Conservation (phyloP, 2,113 vertebrate genomes). For the Gracilinanus agilis region DNA sequence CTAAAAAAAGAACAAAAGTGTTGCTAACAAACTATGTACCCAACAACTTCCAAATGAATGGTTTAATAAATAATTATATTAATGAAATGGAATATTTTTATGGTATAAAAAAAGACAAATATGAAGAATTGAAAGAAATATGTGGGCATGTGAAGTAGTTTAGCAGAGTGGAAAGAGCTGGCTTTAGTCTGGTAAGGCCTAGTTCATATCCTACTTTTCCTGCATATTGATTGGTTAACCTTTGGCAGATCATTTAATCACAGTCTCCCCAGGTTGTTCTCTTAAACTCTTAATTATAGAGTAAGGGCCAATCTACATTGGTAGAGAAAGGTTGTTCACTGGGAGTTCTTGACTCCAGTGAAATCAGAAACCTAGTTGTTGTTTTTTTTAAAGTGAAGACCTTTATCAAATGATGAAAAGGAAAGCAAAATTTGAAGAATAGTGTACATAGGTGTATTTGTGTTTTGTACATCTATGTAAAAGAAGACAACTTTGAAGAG, state of each 20-base stretch:
- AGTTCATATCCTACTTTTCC: not conserved
- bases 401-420: no score
- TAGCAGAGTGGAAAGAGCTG: not conserved
- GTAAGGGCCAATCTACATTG: no score
- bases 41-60: not conserved
- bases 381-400: no score
- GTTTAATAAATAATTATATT: not conserved
- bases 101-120: not conserved
- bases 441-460: no score
- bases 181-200: not conserved
- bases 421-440: no score
- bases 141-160: not conserved
- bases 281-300: no score
- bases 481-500: not conserved
- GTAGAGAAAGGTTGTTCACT: no score
- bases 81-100: not conserved
- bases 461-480: not conserved
- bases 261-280: not conserved
- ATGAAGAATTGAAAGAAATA: not conserved
- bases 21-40: not conserved
- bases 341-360: no score
- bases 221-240: not conserved
- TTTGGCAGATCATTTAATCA: slow-evolving; percentile 10
- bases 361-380: no score
- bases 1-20: no score